phyloP scores from a whole-genome alignment of 2,113 vertebrate genomes.

The Chloropsis hardwickii region DNA sequence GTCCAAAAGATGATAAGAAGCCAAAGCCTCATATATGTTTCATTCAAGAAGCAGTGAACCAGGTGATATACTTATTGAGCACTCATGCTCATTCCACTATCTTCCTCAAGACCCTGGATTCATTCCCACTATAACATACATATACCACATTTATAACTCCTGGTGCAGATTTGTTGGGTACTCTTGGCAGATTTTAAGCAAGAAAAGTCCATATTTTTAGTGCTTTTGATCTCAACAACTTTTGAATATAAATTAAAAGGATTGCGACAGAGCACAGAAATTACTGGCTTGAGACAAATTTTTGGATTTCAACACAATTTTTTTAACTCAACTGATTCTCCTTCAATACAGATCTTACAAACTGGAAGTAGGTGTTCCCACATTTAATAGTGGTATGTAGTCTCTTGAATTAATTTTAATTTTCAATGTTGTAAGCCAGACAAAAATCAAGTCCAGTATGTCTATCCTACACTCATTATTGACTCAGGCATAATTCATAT shows the following conservation, averaged over 20 bases:
- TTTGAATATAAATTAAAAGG: background rate
- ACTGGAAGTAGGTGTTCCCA: background rate
- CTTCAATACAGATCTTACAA: background rate
- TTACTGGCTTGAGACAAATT: background rate
- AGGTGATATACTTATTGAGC: background rate
- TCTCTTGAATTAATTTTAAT: conserved; percentile 2
- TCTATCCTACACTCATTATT: background rate
- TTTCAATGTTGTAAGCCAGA: background rate
- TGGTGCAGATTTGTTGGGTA: background rate
- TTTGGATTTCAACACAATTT: background rate
- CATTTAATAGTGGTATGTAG: background rate
- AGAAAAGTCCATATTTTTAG: background rate
- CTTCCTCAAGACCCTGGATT: background rate
- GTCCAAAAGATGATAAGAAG: background rate
- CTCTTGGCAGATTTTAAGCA: background rate
- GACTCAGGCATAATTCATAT: conserved; percentile 21
- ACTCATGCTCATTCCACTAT: background rate
- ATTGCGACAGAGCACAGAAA: background rate
- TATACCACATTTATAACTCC: background rate
- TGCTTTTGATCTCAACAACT: background rate
- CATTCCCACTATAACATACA: background rate
- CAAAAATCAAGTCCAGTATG: conserved; percentile 15
- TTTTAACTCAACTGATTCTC: background rate
- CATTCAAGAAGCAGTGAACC: background rate
- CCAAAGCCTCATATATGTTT: background rate